Evolutionary conservation across 2,797 vertebrate genomes (phyloP), one percentile per base, ranked within the genome.

Genomic region (Muscicapa striata): DNA sequence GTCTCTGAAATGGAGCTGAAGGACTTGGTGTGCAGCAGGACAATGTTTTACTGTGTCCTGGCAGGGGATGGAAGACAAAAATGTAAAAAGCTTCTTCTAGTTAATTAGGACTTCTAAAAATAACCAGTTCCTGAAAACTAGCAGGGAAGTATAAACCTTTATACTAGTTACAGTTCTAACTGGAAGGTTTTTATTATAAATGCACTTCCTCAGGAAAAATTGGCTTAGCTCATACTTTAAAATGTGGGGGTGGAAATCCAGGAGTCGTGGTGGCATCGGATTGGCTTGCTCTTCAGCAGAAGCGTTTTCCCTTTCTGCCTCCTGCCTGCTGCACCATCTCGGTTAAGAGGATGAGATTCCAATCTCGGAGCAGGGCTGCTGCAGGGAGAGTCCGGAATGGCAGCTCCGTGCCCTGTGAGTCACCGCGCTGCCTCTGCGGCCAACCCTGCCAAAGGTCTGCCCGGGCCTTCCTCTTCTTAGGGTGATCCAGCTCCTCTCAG

Each of bases 401-500:
- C 38, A 18, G 61, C 1, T 10, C 1, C 18, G 27, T 51, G 51
- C 1, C 2, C 74, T 26, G 77, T 3, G 49, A 27, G 26, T 51
- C 49, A 29, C 49, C 11, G 49, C 15, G 26, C 49, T 29, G 49
- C 9, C 49, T 18, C 49, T 11, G 16, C 16, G 49, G 16, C 49
- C 49, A 17, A 2, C 45, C 22, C 21, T 46, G 45, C 19, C 43
- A 21, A 45, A 45, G 43, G 10, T 20, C 43, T 45, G 58, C 54
- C 54, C 29, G 23, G 30, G n/a, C 13, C 27, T 24, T 20, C 11
- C 26, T 32, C 43, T 9, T 0, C 1, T 0, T 0, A 6, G 36
- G 9, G 5, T 3, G 21, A 2, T 22, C 3, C 13, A 32, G 36
- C 36, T 20, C 21, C 0, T 5, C n/a, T 16, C 1, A 2, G 4